Evolutionary conservation across 64 coral and sea anemone species (phyloP).

Genomic region (Pocillopora damicornis): DNA sequence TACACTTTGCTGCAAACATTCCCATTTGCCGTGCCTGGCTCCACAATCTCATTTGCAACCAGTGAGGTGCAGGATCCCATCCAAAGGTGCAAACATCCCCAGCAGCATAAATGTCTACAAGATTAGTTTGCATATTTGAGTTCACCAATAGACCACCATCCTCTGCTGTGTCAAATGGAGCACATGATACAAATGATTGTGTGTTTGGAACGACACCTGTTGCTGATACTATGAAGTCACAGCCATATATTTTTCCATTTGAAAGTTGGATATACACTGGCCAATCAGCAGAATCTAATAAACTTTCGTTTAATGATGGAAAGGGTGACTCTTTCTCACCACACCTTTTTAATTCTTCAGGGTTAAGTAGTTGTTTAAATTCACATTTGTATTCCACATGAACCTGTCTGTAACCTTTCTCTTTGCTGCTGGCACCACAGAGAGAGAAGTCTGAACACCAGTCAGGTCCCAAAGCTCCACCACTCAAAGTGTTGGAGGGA

Average conservation of each 20-base stretch:
- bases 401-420: constrained; percentile 47
- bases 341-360: constrained; percentile 13
- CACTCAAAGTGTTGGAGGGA: constrained; percentile 13
- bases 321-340: constrained; percentile 24
- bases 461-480: constrained; percentile 81
- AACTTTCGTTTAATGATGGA: background rate
- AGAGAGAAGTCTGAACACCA: constrained; percentile 69
- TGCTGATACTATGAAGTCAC: constrained; percentile 91
- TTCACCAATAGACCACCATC: constrained; percentile 89
- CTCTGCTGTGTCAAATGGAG: constrained; percentile 51
- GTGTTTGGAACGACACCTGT: constrained; percentile 84
- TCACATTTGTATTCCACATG: constrained; percentile 73
- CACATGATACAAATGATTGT: constrained; percentile 42
- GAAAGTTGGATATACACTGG: constrained; percentile 66
- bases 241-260: constrained; percentile 78
- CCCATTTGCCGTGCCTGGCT: constrained; percentile 95
- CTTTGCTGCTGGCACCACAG: constrained; percentile 7
- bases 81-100: constrained; percentile 77
- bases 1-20: constrained; percentile 85
- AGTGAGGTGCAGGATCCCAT: constrained; percentile 82
- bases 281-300: constrained; percentile 33
- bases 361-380: constrained; percentile 50
- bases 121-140: constrained; percentile 70
- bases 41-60: constrained; percentile 99
- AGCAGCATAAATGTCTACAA: constrained; percentile 81